Percentiles rank a stretch among this genome's conserved stretches.
Evolutionary conservation across 2,797 vertebrate species (phyloP).

Genomic region (Momotus momota): DNA sequence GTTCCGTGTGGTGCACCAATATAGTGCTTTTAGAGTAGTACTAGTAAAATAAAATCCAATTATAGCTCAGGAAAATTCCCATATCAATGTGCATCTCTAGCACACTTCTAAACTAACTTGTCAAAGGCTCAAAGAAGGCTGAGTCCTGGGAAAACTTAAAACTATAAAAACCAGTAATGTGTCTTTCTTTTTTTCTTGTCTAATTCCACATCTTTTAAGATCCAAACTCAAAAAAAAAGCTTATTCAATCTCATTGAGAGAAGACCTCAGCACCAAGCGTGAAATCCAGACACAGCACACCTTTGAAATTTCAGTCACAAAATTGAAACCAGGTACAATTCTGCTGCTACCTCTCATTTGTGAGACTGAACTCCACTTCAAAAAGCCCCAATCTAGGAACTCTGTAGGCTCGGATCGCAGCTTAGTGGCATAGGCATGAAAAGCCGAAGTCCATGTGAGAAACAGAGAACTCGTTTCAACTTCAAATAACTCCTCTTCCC

Average conservation of each 20-base stretch:
- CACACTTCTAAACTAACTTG: slow-evolving; percentile 23
- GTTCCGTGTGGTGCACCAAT: background rate
- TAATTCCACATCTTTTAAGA: background rate
- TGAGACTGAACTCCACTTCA: background rate
- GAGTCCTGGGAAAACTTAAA: background rate
- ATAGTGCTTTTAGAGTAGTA: background rate
- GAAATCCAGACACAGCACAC: background rate
- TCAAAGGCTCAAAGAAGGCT: background rate
- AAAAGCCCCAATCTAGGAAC: background rate
- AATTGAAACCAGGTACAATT: background rate
- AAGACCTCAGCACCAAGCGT: background rate
- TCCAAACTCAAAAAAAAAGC: background rate
- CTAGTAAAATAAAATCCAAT: background rate
- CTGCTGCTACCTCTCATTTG: background rate
- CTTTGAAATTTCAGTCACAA: background rate
- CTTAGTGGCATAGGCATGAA: background rate
- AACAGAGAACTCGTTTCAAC: background rate
- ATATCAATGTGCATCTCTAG: background rate
- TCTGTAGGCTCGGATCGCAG: background rate
- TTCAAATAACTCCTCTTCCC: background rate
- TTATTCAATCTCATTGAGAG: background rate
- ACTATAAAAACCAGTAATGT: background rate
- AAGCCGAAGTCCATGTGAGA: background rate
- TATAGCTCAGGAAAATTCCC: slow-evolving; percentile 20
- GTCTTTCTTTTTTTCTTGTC: background rate